phyloP scores from a whole-genome alignment of 2,113 vertebrate genomes.

The Gobio gobio region DNA sequence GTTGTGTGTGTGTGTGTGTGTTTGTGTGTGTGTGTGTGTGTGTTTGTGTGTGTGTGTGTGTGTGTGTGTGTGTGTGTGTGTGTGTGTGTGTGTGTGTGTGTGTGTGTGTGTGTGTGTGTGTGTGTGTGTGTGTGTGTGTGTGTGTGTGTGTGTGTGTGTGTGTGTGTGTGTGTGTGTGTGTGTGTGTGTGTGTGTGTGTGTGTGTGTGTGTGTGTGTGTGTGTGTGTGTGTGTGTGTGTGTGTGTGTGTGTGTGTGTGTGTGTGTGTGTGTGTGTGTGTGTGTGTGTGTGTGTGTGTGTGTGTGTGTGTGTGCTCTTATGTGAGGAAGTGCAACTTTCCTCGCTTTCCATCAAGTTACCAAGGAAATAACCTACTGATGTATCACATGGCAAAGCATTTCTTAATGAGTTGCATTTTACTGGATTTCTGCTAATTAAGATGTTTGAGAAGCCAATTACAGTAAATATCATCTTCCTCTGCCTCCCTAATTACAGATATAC shows the following conservation, averaged over 20 bases:
- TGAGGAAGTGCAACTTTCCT: constrained; percentile 17
- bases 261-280: too few relatives aligned
- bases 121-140: constrained; percentile 16
- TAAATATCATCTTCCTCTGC: constrained; percentile 33
- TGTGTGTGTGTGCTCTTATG: not conserved
- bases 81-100: constrained; percentile 6
- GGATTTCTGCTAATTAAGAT: constrained; percentile 38
- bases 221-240: not conserved
- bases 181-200: constrained; percentile 8
- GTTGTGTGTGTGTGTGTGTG: constrained; percentile 12
- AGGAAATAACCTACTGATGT: constrained; percentile 31
- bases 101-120: not conserved
- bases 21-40: constrained; percentile 5
- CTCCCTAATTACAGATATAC: constrained; percentile 34
- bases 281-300: constrained; percentile 23
- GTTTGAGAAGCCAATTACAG: constrained; percentile 49
- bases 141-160: constrained; percentile 11
- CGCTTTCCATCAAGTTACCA: constrained; percentile 28
- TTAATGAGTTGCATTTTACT: constrained; percentile 38
- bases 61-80: constrained; percentile 16
- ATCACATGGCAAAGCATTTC: constrained; percentile 40
- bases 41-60: not conserved
- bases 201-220: constrained; percentile 19
- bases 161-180: not conserved
- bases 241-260: too few relatives aligned